A percentile compares a stretch with the other conserved stretches of the same genome.
Evolutionary conservation across 2,113 vertebrate genomes (phyloP).

Genomic region (Hippocampus barbouri): DNA sequence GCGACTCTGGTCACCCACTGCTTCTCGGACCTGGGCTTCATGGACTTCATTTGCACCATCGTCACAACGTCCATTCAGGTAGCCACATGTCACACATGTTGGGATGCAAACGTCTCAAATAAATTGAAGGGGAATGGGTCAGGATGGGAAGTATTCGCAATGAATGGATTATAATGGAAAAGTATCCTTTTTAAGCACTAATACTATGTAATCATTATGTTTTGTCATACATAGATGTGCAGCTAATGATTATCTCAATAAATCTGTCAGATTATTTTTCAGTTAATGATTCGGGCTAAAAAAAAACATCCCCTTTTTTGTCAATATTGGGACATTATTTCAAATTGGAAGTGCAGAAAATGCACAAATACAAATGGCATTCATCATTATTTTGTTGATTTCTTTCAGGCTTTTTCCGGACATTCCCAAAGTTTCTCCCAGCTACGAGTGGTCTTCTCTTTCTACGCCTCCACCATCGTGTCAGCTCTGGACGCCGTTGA

Average conservation of each 20-base stretch:
- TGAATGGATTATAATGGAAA: too few relatives aligned
- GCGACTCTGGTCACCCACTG: slow-evolving; percentile 88
- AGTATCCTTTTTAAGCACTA: too few relatives aligned
- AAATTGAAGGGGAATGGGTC: too few relatives aligned
- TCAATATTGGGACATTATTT: too few relatives aligned
- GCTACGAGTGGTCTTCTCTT: slow-evolving; percentile 87
- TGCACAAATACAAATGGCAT: too few relatives aligned
- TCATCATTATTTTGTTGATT: neutral
- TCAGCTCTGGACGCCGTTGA: slow-evolving; percentile 77
- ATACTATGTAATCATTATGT: too few relatives aligned
- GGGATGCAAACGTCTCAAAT: neutral
- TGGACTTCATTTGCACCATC: slow-evolving; percentile 92
- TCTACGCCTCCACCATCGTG: slow-evolving; percentile 88
- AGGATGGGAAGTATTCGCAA: too few relatives aligned
- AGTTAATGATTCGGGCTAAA: too few relatives aligned
- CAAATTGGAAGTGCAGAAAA: too few relatives aligned
- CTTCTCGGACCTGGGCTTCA: slow-evolving; percentile 89
- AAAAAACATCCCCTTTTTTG: too few relatives aligned
- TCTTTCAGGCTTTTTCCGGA: slow-evolving; percentile 77
- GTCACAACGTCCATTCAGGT: slow-evolving; percentile 88
- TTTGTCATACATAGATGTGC: neutral
- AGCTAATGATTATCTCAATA: too few relatives aligned
- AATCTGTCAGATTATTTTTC: too few relatives aligned
- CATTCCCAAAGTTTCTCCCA: slow-evolving; percentile 69
- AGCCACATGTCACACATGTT: neutral